Evolutionary conservation across 2,113 vertebrate species (phyloP).

Genomic region (Marmota flaviventris): DNA sequence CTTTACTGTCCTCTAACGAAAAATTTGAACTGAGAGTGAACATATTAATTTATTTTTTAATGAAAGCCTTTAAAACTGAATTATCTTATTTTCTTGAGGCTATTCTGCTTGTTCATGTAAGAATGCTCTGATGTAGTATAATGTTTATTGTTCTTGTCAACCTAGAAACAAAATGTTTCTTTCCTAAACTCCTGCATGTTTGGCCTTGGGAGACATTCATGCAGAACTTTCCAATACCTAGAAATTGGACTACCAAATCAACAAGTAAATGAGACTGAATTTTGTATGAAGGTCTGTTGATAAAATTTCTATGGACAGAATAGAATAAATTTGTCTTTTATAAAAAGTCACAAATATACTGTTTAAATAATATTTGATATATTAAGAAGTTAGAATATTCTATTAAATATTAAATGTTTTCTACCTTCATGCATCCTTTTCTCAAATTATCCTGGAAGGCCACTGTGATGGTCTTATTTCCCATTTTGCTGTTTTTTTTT

Average conservation of each 20-base stretch:
- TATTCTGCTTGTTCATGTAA: slow-evolving; percentile 9
- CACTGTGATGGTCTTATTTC: background rate
- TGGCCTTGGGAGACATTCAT: slow-evolving; percentile 10
- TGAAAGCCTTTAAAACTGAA: background rate
- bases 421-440: background rate
- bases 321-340: background rate
- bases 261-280: background rate
- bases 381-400: background rate
- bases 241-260: background rate
- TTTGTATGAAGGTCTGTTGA: background rate
- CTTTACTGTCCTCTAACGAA: background rate
- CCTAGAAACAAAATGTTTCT: slow-evolving; percentile 12
- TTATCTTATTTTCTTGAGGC: background rate
- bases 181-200: background rate
- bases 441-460: background rate
- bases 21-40: background rate
- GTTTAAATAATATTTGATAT: background rate
- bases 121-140: background rate
- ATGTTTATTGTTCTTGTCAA: background rate
- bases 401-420: slow-evolving; percentile 7
- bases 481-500: background rate
- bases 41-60: slow-evolving; percentile 31
- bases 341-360: background rate
- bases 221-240: slow-evolving; percentile 15
- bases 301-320: background rate